Percentiles rank a stretch among this genome's conserved stretches.
Evolutionary conservation across 2,888 invertebrate species (phyloP).

Genomic region (Sthenelais limicola): DNA sequence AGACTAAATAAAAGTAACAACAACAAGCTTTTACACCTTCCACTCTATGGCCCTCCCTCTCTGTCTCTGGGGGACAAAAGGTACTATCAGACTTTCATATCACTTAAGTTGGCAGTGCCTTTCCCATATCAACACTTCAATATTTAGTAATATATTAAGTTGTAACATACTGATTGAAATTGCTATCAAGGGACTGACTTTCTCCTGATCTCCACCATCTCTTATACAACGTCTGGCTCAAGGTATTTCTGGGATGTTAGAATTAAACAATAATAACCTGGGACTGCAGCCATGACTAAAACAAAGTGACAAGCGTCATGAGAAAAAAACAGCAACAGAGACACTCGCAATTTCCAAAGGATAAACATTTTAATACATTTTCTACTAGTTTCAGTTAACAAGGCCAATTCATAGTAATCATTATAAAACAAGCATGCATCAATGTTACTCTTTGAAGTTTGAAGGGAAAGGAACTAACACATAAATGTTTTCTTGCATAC

Average conservation of each 20-base stretch:
- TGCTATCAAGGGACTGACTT: constrained; percentile 26
- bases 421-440: constrained; percentile 38
- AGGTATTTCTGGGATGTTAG: too few relatives aligned
- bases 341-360: constrained; percentile 33
- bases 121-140: constrained; percentile 16
- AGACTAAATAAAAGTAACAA: too few relatives aligned
- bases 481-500: constrained; percentile 17
- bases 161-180: constrained; percentile 1
- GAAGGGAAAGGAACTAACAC: not conserved
- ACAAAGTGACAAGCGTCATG: too few relatives aligned
- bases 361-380: constrained; percentile 36
- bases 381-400: constrained; percentile 35
- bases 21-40: too few relatives aligned
- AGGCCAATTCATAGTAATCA: constrained; percentile 27
- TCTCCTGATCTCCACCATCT: constrained; percentile 2
- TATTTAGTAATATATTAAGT: constrained; percentile 18
- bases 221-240: too few relatives aligned
- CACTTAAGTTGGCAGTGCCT: constrained; percentile 30
- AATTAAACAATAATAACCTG: too few relatives aligned
- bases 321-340: constrained; percentile 32
- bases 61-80: too few relatives aligned
- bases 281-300: too few relatives aligned
- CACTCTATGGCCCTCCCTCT: too few relatives aligned
- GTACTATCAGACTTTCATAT: constrained; percentile 22
- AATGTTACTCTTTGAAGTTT: constrained; percentile 13